Evolutionary conservation across 2,888 invertebrate genomes (phyloP), one percentile per base, ranked within the genome.

Genomic region (Temnothorax rugatulus): DNA sequence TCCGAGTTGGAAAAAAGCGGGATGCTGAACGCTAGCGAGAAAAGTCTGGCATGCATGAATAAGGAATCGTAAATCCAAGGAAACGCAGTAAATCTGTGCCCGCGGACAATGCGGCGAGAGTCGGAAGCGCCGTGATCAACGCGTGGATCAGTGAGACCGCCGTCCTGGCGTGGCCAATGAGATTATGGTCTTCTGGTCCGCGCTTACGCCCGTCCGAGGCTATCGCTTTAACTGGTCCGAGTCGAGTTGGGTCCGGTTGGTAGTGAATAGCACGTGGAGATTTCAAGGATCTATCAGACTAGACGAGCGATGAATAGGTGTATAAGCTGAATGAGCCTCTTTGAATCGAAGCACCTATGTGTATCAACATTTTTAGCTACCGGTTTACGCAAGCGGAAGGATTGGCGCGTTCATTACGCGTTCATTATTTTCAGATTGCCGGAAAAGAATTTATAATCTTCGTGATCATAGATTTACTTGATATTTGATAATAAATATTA

Each of bases 11-110:
- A 21, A 54, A 38, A 38, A 59, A 74, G 34, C 75, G 52, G 63
- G 82, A 69, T 69, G 86, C 81, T 79, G 68, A 59, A 61, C 9
- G 61, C 8, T 21, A 52, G 13, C 25, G 68, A 82, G 69, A 77
- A 83, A 73, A 69, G 18, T 66, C 63, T 83, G 85, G 83, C 77
- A 38, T 76, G 75, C 84, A 85, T 64, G 84, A 82, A 82, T 76
- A 83, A 87, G 92, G 38, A 91, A 93, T 93, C 91, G 90, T 93
- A 92, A 93, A 93, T 93, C 90, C 89, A 84, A 88, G 90, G 87
- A 92, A 92, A 91, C 90, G 90, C 91, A 87, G 92, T 93, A 93
- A 93, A 93, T 93, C 92, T 90, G 86, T 76, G 85, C 84, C 79
- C 73, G 86, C 75, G 91, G 86, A 92, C 92, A 92, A 92, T 92